Base-by-base conservation (phyloP, 2,113 vertebrate species). In the Fukomys damarensis region DNA sequence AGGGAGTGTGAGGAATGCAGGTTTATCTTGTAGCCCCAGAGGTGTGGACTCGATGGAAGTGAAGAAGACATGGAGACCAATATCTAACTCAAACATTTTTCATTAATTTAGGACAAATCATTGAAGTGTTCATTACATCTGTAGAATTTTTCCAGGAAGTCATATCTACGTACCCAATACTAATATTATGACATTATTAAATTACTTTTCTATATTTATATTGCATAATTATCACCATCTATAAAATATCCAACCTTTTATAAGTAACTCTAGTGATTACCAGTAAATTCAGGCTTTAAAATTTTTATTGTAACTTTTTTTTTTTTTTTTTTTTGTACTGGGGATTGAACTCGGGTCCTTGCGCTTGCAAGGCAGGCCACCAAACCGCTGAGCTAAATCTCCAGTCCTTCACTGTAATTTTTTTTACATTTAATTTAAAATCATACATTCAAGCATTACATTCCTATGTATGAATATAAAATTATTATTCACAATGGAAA, bases 361-460 rank as follows among this genome's bases (percentile, higher is more conserved):
- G n/a, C n/a, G n/a, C n/a, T n/a, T n/a, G n/a, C n/a, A n/a, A n/a
- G n/a, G n/a, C n/a, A n/a, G n/a, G n/a, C n/a, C n/a, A n/a, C n/a
- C n/a, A n/a, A n/a, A n/a, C n/a, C n/a, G n/a, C n/a, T n/a, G n/a
- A n/a, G n/a, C n/a, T n/a, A n/a, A n/a, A n/a, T n/a, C n/a, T n/a
- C n/a, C n/a, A n/a, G n/a, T n/a, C n/a, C n/a, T n/a, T n/a, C n/a
- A n/a, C n/a, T n/a, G n/a, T n/a, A 49, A 49, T 49, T 49, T 56
- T 56, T 77, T 87, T 88, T 52, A 65, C 41, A 93, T 89, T 96
- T 87, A 17, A 46, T 94, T 91, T 92, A 70, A 85, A 89, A 43
- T 84, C 63, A 12, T 10, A 80, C 4, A 22, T n/a, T 89, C 19
- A 61, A 13, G 61, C 56, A 52, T 80, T 84, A 70, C 6, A 61